A percentile compares a stretch with the other conserved stretches of the same genome.
These are phyloP conservation scores for Drosophila repletoides DNA, from an alignment of 1,140 invertebrate species.

Conservation along the genomic window DNA sequence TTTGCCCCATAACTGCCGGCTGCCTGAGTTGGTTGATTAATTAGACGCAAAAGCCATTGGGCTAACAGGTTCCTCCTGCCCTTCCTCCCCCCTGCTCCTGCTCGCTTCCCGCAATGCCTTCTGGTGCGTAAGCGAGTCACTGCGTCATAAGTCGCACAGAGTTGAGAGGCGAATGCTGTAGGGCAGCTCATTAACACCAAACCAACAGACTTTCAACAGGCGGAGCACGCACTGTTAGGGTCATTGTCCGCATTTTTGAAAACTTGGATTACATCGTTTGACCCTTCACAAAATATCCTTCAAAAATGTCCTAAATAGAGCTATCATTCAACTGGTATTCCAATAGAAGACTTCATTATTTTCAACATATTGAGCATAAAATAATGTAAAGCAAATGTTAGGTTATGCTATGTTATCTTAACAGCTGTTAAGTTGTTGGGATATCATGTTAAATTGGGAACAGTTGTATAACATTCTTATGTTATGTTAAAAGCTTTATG, in stretches of 20 bases:
- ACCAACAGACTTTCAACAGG: slow-evolving; percentile 15
- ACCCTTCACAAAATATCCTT: too few relatives aligned
- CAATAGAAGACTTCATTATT: too few relatives aligned
- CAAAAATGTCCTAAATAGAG: background rate
- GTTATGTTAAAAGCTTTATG: too few relatives aligned
- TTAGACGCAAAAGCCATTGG: slow-evolving; percentile 54
- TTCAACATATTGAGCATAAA: too few relatives aligned
- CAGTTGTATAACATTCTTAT: too few relatives aligned
- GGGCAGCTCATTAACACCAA: slow-evolving; percentile 55
- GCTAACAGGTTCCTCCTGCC: slow-evolving; percentile 11
- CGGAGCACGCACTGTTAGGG: background rate
- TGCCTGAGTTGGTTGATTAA: slow-evolving; percentile 64
- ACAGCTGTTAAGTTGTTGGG: too few relatives aligned
- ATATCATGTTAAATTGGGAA: too few relatives aligned
- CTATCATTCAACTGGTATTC: background rate
- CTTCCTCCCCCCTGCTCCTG: background rate
- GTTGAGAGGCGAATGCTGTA: slow-evolving; percentile 11
- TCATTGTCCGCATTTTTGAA: background rate
- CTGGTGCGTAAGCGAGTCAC: slow-evolving; percentile 16
- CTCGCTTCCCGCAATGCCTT: background rate
- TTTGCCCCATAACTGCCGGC: slow-evolving; percentile 19
- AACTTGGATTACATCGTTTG: slow-evolving; percentile 14
- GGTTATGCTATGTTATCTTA: too few relatives aligned
- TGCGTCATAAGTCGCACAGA: slow-evolving; percentile 46
- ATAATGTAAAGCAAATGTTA: too few relatives aligned